Evolutionary conservation across 2,888 invertebrate species (phyloP).

Genomic region (Pammene aurita): DNA sequence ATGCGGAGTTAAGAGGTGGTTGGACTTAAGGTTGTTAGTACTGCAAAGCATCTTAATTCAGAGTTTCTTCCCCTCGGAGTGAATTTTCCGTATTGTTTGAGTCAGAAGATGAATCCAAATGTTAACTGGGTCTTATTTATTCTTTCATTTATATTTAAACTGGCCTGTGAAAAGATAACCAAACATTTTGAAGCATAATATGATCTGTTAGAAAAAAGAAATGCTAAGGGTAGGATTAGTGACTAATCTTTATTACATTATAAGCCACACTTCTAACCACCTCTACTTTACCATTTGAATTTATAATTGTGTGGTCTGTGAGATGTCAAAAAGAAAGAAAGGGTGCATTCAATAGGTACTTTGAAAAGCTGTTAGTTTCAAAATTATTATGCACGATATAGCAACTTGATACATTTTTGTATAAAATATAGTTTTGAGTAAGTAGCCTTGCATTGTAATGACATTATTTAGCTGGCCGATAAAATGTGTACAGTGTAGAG

Average conservation of each 20-base stretch:
- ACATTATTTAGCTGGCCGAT: background rate
- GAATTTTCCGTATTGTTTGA: conserved; percentile 26
- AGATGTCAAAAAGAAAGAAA: background rate
- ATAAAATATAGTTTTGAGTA: no score
- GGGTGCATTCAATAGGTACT: no score
- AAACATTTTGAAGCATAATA: conserved; percentile 44
- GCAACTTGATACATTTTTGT: background rate
- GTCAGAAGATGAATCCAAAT: conserved; percentile 31
- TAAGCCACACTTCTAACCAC: conserved; percentile 27
- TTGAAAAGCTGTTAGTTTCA: background rate
- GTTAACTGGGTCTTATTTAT: conserved; percentile 37
- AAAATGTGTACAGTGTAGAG: background rate
- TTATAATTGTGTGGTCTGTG: background rate
- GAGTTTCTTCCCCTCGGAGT: conserved; percentile 24
- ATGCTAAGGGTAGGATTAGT: background rate
- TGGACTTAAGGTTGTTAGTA: conserved; percentile 57
- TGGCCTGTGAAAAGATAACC: conserved; percentile 70
- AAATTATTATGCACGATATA: background rate
- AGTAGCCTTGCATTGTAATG: no score
- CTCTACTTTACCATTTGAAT: background rate
- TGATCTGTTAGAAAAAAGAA: background rate
- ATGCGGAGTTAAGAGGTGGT: conserved; percentile 50
- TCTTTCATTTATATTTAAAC: conserved; percentile 69
- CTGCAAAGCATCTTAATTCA: conserved; percentile 57
- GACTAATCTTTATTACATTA: background rate